Evolutionary conservation across 2,113 vertebrate genomes (phyloP).

Genomic region (Petrocephalus zakoni): DNA sequence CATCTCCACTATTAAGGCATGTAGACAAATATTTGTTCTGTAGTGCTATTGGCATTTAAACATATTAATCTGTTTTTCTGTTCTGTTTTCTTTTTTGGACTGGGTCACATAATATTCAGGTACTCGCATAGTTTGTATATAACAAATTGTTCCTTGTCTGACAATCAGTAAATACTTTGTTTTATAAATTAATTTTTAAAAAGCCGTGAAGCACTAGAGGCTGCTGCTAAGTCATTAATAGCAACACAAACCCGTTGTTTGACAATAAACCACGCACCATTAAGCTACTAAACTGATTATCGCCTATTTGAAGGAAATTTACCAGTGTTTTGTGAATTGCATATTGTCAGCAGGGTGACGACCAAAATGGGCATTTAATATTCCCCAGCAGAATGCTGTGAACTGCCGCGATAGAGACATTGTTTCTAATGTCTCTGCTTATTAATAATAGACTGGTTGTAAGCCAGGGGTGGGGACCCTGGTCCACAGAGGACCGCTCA

Average conservation of each 20-base stretch:
- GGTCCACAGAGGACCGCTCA: too few relatives aligned
- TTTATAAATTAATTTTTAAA: slow-evolving; percentile 16
- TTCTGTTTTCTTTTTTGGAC: background rate
- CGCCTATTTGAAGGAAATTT: background rate
- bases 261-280: slow-evolving; percentile 16
- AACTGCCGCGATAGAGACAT: background rate
- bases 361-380: background rate
- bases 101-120: background rate
- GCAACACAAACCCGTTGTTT: background rate
- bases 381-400: background rate
- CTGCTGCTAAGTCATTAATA: background rate
- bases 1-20: background rate
- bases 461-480: background rate
- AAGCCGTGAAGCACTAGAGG: background rate
- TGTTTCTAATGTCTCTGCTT: background rate
- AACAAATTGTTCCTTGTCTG: background rate
- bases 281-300: slow-evolving; percentile 23
- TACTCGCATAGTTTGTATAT: background rate
- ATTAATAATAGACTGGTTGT: background rate
- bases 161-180: slow-evolving; percentile 13
- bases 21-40: background rate
- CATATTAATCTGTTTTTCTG: background rate
- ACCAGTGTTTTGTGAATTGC: background rate
- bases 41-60: background rate
- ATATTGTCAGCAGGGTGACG: slow-evolving; percentile 7